phyloP scores from a whole-genome alignment of 2,797 vertebrate species.

The Garrulus glandarius region DNA sequence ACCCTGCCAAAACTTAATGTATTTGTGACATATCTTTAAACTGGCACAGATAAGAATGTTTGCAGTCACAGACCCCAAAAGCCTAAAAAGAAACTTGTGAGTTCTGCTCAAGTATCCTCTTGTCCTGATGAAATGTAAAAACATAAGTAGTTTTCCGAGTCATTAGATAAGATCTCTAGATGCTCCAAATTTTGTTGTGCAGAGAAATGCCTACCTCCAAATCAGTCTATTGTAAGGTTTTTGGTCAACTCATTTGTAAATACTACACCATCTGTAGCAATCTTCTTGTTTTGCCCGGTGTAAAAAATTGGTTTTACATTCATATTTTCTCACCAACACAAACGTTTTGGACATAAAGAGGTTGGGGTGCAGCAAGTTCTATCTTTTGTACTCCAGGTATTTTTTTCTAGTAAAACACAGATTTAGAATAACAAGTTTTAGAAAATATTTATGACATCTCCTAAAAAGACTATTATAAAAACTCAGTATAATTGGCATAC shows the following conservation, averaged over 20 bases:
- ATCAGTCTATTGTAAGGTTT: neutral
- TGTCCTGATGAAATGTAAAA: neutral
- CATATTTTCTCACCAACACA: neutral
- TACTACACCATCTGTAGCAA: neutral
- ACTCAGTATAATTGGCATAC: neutral
- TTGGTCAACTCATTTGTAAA: neutral
- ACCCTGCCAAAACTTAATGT: neutral
- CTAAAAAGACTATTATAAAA: neutral
- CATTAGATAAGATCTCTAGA: neutral
- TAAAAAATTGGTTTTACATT: neutral
- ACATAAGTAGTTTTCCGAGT: neutral
- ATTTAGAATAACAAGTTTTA: neutral
- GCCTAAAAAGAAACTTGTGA: neutral
- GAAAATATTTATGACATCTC: neutral
- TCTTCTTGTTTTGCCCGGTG: neutral
- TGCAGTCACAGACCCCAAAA: neutral
- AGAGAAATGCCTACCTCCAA: conserved; percentile 3
- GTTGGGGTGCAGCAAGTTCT: neutral
- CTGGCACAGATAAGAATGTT: neutral
- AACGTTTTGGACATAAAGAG: neutral
- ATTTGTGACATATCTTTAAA: neutral
- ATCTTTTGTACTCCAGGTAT: neutral
- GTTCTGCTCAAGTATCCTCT: conserved; percentile 21
- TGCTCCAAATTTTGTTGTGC: neutral
- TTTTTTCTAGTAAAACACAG: neutral